Percentiles rank a stretch among this genome's conserved stretches.
phyloP scores from a whole-genome alignment of 2,888 invertebrate species.

The Mythimna vitellina region DNA sequence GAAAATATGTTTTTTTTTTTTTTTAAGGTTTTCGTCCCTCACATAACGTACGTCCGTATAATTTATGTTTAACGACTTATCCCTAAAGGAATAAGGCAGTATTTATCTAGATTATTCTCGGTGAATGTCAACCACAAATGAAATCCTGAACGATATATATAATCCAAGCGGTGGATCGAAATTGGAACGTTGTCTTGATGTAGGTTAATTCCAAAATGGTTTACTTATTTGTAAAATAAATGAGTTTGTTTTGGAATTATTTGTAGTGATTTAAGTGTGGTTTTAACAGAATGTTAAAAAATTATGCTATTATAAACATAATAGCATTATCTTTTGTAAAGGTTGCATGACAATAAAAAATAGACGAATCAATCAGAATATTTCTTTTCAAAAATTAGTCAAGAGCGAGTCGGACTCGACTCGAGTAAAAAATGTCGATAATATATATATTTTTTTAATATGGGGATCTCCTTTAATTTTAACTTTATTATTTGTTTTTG shows the following conservation, averaged over 20 bases:
- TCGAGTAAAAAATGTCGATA: too few species aligned
- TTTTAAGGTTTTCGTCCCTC: slow-evolving; percentile 11
- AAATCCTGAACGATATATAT: too few species aligned
- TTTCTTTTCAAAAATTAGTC: too few species aligned
- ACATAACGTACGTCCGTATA: background rate
- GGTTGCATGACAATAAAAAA: too few species aligned
- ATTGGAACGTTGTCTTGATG: background rate
- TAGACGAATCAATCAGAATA: too few species aligned
- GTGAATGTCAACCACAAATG: background rate
- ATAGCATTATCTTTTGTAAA: background rate
- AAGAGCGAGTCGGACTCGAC: too few species aligned
- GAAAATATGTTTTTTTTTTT: slow-evolving; percentile 1
- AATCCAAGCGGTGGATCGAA: background rate
- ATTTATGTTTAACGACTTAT: slow-evolving; percentile 23
- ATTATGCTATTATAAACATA: background rate
- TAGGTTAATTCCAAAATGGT: background rate
- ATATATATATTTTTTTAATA: too few species aligned
- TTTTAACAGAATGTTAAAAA: background rate
- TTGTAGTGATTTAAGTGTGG: background rate
- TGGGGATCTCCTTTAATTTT: too few species aligned
- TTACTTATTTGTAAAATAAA: background rate
- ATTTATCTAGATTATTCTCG: background rate
- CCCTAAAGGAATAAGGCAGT: background rate
- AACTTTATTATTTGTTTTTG: too few species aligned
- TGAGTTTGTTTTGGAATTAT: background rate